Conservation (phyloP, 2,888 invertebrate genomes). For the Sphinx pinastri region DNA sequence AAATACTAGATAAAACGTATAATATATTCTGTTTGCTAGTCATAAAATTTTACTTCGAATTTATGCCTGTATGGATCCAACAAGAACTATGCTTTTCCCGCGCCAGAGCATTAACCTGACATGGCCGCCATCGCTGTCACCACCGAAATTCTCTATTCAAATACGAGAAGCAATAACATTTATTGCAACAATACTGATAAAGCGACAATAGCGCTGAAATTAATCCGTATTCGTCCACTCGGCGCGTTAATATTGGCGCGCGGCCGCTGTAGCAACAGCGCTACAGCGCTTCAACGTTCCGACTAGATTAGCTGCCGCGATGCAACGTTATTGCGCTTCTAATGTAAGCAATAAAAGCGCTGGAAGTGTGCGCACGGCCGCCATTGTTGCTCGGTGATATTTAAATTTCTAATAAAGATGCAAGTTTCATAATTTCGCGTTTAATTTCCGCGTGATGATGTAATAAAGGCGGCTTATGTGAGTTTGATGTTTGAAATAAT, state of each 20-base stretch:
- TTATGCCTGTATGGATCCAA: no score
- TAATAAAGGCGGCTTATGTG: background rate
- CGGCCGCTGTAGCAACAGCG: constrained; percentile 46
- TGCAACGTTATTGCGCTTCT: constrained; percentile 55
- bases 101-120: background rate
- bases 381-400: constrained; percentile 45
- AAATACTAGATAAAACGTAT: no score
- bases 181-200: constrained; percentile 33
- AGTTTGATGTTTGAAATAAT: constrained; percentile 12
- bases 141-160: constrained; percentile 1
- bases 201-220: constrained; percentile 50
- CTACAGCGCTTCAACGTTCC: constrained; percentile 43
- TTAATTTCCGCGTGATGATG: constrained; percentile 15
- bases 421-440: constrained; percentile 23
- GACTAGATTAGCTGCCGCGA: constrained; percentile 51
- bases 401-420: constrained; percentile 38
- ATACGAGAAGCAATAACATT: constrained; percentile 16
- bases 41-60: no score
- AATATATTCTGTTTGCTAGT: no score
- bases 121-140: background rate
- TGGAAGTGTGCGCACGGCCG: constrained; percentile 39
- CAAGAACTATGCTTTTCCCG: no score
- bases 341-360: constrained; percentile 42
- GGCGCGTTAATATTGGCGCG: constrained; percentile 51
- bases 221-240: constrained; percentile 38